Base-by-base conservation (phyloP, 2,797 vertebrate genomes). In the Coendou prehensilis region DNA sequence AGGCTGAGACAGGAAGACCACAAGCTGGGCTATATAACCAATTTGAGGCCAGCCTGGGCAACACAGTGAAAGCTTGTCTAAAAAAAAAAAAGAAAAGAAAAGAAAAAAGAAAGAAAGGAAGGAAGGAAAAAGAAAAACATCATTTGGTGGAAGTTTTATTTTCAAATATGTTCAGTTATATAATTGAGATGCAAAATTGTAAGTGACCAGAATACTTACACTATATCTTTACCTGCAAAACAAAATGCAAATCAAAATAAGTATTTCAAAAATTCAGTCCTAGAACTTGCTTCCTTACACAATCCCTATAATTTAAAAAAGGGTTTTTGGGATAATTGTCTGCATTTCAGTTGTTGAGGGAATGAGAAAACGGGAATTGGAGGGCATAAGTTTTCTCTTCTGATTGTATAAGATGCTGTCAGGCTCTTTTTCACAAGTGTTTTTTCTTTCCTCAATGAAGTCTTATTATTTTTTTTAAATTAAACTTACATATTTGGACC, bases 221-320 rank as follows among this genome's bases (percentile, higher is more conserved):
- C 28, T 89, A 4, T 63, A 26, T 95, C 86, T 78, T 93, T 47
- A 92, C 61, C 57, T 59, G 41, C 6, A 96, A 89, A 97, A 75
- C 20, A 14, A 89, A 87, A 64, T 78, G 54, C 76, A 91, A 82
- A 82, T 91, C 88, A 88, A 90, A 59, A 41, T 85, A 91, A 93
- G 76, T 75, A 23, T 92, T 75, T 63, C 17, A 83, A 87, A 94
- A 94, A 79, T 63, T 41, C 86, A 61, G 64, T 14, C 33, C 88
- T 33, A 81, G 30, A 75, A 78, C 41, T 69, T 96, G 54, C 87
- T 95, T 93, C 75, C 56, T 50, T 91, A 52, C 14, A 71, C 37
- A 84, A 71, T 75, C 82, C 33, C 59, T 95, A 30, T 80, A 88
- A 88, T 94, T 86, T 5, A 23, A 6, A 45, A 37, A 86, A 87